Evolutionary conservation across 2,113 vertebrate genomes (phyloP), one percentile per base, ranked within the genome.

Genomic region (Clinocottus analis): DNA sequence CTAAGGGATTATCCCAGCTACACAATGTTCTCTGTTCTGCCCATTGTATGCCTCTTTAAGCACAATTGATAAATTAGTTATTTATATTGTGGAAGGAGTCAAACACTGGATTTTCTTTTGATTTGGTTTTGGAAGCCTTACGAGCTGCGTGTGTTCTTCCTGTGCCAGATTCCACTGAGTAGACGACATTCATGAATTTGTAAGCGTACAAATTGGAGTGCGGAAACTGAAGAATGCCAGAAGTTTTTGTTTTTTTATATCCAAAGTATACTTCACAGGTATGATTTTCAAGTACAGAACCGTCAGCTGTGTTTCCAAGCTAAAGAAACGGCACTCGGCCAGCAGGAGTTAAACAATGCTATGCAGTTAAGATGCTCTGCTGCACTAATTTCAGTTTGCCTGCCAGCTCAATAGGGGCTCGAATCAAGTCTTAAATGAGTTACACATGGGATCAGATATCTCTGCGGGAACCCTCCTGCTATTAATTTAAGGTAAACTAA

Each of bases 21-120:
- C 90, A 94, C 94, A 95, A 95, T 93, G 92, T 82, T 91, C 92
- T 82, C 85, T 91, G 91, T 94, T 94, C 90, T 92, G 93, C 91
- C 92, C 92, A 94, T 93, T 92, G 89, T 91, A 85, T 91, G 90
- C 89, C 80, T 92, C 79, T 93, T 91, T 94, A 94, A 93, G 88
- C 86, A 94, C 92, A 94, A 95, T 87, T 94, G 92, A 95, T 95
- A 92, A 93, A 95, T 95, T 84, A 92, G 93, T 94, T 95, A 94
- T 95, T 96, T 92, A 91, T 85, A 90, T 93, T 91, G 90, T 92
- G 92, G 91, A 91, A 85, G 71, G 77, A 90, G 87, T 88, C 89
- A 79, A 85, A 84, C 87, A 93, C 89, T 61, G 84, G 79, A 82
- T 93, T 89, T 92, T 89, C 82, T 85, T 84, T 86, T 77, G 70